Conservation (phyloP, 2,113 vertebrate species). For the Psilopogon haemacephalus region DNA sequence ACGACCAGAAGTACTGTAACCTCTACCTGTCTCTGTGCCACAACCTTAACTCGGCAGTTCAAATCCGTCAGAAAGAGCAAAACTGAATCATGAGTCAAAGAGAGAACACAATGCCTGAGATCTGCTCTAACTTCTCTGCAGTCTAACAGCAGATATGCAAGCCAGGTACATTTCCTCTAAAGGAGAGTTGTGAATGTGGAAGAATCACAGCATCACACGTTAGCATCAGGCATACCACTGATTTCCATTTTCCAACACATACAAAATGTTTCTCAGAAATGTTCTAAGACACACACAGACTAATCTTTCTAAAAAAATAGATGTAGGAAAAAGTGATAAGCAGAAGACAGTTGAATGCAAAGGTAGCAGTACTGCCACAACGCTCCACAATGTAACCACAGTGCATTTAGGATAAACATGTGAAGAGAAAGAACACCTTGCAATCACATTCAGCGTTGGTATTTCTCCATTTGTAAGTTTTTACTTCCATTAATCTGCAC, state of each 20-base stretch:
- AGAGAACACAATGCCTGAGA: rapidly evolving
- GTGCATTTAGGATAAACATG: neutral
- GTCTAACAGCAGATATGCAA: neutral
- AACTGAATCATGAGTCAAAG: neutral
- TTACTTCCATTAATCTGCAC: neutral
- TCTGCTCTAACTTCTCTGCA: neutral
- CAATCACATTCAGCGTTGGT: neutral
- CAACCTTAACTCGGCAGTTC: neutral
- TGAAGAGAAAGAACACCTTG: neutral
- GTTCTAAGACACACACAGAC: neutral
- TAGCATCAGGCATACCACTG: neutral
- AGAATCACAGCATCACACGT: neutral
- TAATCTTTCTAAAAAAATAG: neutral
- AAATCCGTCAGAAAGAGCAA: neutral
- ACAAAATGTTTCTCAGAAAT: neutral
- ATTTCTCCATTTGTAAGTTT: neutral
- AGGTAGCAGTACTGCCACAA: neutral
- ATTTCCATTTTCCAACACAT: neutral
- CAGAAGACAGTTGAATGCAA: neutral
- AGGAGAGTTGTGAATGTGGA: neutral
- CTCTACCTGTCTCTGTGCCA: rapidly evolving
- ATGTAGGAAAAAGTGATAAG: neutral
- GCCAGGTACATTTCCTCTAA: neutral
- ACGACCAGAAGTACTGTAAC: rapidly evolving
- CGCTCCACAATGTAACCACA: neutral